A percentile compares a stretch with the other conserved stretches of the same genome.
Evolutionary conservation across 37 sponge, comb jelly and placozoan genomes (phyloP).

Genomic region (Ianthella basta): DNA sequence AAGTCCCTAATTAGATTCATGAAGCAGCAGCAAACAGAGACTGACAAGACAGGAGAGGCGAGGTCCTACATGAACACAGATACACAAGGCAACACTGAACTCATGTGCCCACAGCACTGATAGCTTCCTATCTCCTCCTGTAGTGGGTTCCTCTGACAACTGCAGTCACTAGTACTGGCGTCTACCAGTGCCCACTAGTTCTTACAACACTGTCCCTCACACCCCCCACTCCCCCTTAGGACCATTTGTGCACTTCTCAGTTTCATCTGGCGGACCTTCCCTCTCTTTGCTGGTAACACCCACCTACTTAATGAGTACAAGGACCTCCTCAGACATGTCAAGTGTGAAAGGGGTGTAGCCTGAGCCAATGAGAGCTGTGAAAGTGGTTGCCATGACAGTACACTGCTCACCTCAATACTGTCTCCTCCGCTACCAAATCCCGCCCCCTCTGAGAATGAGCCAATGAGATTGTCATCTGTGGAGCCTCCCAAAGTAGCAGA

Average conservation of each 20-base stretch:
- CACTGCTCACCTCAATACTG: neutral
- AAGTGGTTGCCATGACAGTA: neutral
- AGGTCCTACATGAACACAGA: too few relatives aligned
- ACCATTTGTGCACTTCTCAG: neutral
- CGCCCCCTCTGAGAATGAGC: neutral
- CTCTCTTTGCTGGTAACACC: neutral
- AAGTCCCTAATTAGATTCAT: conserved; percentile 69
- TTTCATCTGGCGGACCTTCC: neutral
- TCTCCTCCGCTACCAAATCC: neutral
- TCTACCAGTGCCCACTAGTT: too few relatives aligned
- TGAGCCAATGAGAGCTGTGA: conserved; percentile 65
- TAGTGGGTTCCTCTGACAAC: too few relatives aligned
- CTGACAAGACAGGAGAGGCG: conserved; percentile 61
- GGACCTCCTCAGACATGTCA: conserved; percentile 32
- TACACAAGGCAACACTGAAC: too few relatives aligned
- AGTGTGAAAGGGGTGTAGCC: conserved; percentile 74
- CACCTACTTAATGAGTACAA: conserved; percentile 5
- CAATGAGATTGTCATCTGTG: neutral
- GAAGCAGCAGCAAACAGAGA: conserved; percentile 67
- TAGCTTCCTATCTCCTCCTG: too few relatives aligned
- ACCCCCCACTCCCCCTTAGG: neutral
- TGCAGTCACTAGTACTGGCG: too few relatives aligned
- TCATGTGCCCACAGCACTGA: too few relatives aligned
- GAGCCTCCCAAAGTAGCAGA: neutral
- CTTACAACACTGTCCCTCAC: too few relatives aligned